These are phyloP conservation scores for Aurelia coerulea DNA, from an alignment of 30 jellyfish, hydroid and myxozoan species.

Conservation along the genomic window DNA sequence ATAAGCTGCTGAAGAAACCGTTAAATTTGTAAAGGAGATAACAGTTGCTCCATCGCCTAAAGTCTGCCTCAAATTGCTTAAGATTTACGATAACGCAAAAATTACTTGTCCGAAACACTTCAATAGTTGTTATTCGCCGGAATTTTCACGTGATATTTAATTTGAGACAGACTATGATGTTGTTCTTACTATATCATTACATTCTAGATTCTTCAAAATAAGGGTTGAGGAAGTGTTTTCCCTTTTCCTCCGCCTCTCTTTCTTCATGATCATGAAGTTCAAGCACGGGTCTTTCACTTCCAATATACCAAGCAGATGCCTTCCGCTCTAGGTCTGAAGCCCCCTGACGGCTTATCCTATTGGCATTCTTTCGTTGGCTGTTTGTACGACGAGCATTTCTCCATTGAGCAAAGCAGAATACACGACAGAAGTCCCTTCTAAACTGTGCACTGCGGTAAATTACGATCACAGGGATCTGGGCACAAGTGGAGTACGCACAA, in stretches of 20 bases:
- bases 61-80: no score
- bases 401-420: neutral
- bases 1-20: no score
- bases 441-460: conserved; percentile 64
- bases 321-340: conserved; percentile 26
- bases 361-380: neutral
- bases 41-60: no score
- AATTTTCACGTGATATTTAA: no score
- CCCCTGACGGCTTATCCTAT: neutral
- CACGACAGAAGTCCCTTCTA: conserved; percentile 10
- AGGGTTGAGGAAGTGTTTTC: no score
- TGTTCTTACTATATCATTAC: no score
- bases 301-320: conserved; percentile 38
- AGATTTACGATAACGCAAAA: no score
- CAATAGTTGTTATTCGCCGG: no score
- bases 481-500: conserved; percentile 69
- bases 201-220: no score
- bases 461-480: conserved; percentile 70
- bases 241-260: neutral
- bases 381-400: neutral
- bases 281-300: conserved; percentile 8
- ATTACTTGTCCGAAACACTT: no score
- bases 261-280: neutral
- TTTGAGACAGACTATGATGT: no score
- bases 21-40: no score